Evolutionary conservation across 1,140 invertebrate genomes (phyloP).

Genomic region (Caerostris extrusa): DNA sequence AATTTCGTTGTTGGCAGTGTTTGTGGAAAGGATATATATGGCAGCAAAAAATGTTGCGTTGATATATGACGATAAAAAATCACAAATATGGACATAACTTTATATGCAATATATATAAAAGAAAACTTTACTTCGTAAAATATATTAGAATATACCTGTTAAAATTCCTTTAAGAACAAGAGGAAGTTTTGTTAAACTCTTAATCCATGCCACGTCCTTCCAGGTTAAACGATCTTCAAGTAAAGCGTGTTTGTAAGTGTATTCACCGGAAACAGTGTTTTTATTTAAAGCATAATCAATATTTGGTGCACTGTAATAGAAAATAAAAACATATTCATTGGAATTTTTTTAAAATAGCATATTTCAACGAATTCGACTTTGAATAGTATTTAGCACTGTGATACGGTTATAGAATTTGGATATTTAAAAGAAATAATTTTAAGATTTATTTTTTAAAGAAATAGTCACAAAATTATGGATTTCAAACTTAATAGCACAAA

Average conservation of each 20-base stretch:
- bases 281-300: constrained; percentile 85
- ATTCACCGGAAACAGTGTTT: not conserved
- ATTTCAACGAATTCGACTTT: too few species aligned
- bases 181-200: constrained; percentile 87
- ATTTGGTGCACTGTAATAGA: not conserved
- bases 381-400: too few species aligned
- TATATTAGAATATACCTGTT: constrained; percentile 81
- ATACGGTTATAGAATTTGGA: too few species aligned
- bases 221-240: constrained; percentile 89
- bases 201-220: constrained; percentile 92
- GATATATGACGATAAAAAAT: not conserved
- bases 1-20: too few species aligned
- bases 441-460: too few species aligned
- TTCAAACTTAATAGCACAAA: too few species aligned
- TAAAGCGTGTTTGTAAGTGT: constrained; percentile 86
- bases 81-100: too few species aligned
- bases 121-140: too few species aligned
- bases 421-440: too few species aligned
- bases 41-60: not conserved
- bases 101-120: too few species aligned
- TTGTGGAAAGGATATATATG: not conserved
- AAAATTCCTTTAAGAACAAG: constrained; percentile 94
- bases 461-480: too few species aligned
- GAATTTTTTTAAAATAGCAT: not conserved
- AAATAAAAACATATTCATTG: not conserved